Conservation (phyloP, 2,113 vertebrate genomes). For the Cariama cristata region DNA sequence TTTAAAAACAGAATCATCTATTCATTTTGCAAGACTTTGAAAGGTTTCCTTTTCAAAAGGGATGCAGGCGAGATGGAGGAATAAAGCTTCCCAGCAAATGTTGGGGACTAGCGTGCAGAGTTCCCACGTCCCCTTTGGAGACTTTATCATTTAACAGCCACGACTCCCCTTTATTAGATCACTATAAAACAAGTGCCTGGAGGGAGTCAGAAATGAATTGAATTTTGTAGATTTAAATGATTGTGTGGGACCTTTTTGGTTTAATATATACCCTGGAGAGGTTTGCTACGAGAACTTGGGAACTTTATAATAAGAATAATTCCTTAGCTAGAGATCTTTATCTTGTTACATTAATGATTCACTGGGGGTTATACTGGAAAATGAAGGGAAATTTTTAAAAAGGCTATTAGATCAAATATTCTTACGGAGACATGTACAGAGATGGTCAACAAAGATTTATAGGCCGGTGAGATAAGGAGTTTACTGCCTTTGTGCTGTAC, state of each 20-base stretch:
- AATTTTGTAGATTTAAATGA: constrained; percentile 68
- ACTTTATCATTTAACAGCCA: constrained; percentile 58
- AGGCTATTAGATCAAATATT: constrained; percentile 43
- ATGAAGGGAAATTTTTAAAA: constrained; percentile 48
- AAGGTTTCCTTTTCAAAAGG: constrained; percentile 16
- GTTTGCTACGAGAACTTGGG: constrained; percentile 31
- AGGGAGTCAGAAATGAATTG: constrained; percentile 65
- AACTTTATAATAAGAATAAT: constrained; percentile 62
- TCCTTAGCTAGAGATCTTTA: constrained; percentile 69
- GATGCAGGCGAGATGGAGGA: neutral
- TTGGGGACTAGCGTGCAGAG: neutral
- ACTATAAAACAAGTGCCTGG: constrained; percentile 49
- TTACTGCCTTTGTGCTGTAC: neutral
- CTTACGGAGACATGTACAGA: neutral
- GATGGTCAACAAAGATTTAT: constrained; percentile 66
- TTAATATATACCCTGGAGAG: constrained; percentile 63
- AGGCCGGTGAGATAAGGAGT: neutral
- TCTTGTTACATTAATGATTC: constrained; percentile 68
- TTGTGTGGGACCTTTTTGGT: constrained; percentile 57
- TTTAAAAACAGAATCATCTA: neutral
- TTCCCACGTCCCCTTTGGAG: constrained; percentile 38
- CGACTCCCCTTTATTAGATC: constrained; percentile 57
- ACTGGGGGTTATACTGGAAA: constrained; percentile 32
- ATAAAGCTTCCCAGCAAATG: constrained; percentile 40
- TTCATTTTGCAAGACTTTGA: neutral